Evolutionary conservation across 2,797 vertebrate species (phyloP), one percentile per base, ranked within the genome.

Genomic region (Esox masquinongy): DNA sequence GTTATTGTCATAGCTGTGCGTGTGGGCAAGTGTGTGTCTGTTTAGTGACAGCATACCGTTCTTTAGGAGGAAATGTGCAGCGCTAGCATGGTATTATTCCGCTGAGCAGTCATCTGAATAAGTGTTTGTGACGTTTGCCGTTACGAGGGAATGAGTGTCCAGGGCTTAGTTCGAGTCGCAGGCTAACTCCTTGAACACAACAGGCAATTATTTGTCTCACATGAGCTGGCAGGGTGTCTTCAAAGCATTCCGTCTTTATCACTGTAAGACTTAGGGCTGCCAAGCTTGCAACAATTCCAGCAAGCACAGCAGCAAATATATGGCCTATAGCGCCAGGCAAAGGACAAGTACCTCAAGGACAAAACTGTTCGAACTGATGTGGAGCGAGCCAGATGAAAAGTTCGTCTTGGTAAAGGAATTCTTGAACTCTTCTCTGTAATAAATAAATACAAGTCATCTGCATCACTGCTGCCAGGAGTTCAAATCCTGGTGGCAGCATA

Each of bases 301-400:
- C 90, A 66, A 85, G 87, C 91, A 67, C 87, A 90, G 90, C 90
- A 89, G 79, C 86, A 79, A 78, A 87, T 83, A 83, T 82, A 82
- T 87, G 77, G 83, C 79, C 82, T 74, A 68, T 73, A 74, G 76
- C 79, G 56, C 22, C 3, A 80, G 82, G 88, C 80, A 81, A 82
- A 87, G 84, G 77, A 84, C 75, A 74, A n/a, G 47, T 31, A 67
- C 14, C 29, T 34, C 64, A 67, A 67, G 64, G 64, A 34, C 64
- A 67, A 66, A 67, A 78, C 70, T 80, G 86, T 87, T 82, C 71
- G 81, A 90, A 91, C 81, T 85, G 90, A 88, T 86, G 80, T 73
- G 77, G 75, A 74, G 70, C 70, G 68, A 61, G 22, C 11, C 24
- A 61, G 22, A 61, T 61, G 22, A 67, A 78, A 86, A 82, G 83